These are phyloP conservation scores for Candoia aspera DNA, from an alignment of 2,113 vertebrate species.

Conservation along the genomic window DNA sequence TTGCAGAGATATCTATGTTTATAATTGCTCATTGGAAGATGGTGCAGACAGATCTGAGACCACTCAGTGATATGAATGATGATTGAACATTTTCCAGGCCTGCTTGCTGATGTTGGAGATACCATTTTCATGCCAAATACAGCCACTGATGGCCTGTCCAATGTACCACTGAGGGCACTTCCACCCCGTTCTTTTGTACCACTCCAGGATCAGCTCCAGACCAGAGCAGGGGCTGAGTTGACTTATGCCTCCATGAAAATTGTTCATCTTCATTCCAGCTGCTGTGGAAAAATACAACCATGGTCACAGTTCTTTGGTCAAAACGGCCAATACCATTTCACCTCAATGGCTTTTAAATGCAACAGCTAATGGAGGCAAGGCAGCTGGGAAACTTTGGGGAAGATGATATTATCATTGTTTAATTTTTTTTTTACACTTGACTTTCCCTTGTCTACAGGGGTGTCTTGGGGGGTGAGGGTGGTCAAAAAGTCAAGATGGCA, in stretches of 20 bases:
- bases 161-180: not conserved
- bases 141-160: not conserved
- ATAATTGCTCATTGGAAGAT: not conserved
- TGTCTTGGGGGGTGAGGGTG: too few relatives aligned
- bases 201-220: not conserved
- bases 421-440: too few relatives aligned
- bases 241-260: not conserved
- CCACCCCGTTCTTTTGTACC: not conserved
- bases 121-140: not conserved
- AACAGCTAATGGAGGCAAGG: too few relatives aligned
- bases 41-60: not conserved
- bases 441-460: too few relatives aligned
- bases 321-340: too few relatives aligned
- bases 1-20: not conserved
- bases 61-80: not conserved
- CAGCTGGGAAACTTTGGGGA: too few relatives aligned
- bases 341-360: too few relatives aligned
- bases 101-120: not conserved
- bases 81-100: not conserved
- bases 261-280: not conserved
- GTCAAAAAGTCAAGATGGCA: too few relatives aligned
- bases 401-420: too few relatives aligned
- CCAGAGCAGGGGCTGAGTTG: not conserved
- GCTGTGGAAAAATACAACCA: too few relatives aligned
- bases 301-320: too few relatives aligned